Conservation (phyloP, 2,113 vertebrate species). For the Pao palembangensis region DNA sequence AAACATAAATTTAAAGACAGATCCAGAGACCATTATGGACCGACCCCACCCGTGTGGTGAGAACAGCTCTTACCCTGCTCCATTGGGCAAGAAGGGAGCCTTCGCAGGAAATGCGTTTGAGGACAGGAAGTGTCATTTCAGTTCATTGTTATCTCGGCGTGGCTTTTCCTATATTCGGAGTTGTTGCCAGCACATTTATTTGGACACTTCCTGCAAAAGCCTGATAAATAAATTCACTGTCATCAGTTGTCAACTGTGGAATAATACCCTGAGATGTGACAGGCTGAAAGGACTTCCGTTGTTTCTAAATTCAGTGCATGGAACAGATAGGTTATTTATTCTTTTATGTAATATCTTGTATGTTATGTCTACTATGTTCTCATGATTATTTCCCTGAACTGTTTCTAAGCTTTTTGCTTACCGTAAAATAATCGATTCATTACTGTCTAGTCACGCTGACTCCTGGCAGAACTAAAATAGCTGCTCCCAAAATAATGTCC, state of each 20-base stretch:
- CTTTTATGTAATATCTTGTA: conserved; percentile 17
- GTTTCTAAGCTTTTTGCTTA: no score
- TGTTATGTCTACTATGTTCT: background rate
- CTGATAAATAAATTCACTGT: conserved; percentile 4
- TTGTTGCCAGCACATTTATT: conserved; percentile 27
- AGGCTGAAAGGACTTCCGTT: no score
- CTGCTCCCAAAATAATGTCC: no score
- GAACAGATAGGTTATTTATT: background rate
- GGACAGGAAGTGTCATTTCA: conserved; percentile 57
- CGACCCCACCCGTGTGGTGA: conserved; percentile 24
- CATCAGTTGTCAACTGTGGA: conserved; percentile 18
- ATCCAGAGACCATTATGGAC: background rate
- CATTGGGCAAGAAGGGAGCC: conserved; percentile 54
- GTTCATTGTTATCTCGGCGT: conserved; percentile 48
- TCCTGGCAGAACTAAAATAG: no score
- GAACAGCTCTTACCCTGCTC: conserved; percentile 38
- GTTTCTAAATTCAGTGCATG: background rate
- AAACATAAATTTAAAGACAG: background rate
- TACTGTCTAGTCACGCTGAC: no score
- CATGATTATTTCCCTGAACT: no score
- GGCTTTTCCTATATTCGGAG: conserved; percentile 8
- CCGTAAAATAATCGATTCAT: no score
- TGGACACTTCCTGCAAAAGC: conserved; percentile 33
- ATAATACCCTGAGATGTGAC: background rate
- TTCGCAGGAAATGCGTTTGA: conserved; percentile 39